phyloP scores from a whole-genome alignment of 2,888 invertebrate genomes.

The Falcaria lacertinaria region DNA sequence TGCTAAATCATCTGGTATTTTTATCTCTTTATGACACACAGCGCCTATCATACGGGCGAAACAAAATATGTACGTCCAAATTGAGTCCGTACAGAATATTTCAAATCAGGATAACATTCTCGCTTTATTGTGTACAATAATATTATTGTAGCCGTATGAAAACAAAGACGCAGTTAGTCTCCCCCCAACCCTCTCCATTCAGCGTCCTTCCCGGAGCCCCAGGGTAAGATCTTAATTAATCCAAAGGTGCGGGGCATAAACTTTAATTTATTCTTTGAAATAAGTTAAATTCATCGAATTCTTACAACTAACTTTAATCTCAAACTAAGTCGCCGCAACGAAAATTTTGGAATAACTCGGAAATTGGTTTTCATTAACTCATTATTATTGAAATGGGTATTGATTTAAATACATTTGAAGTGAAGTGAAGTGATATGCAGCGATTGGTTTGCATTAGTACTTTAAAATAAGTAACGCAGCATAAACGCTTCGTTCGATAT shows the following conservation, averaged over 20 bases:
- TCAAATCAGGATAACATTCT: background rate
- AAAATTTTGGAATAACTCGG: conserved; percentile 10
- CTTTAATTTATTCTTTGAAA: conserved; percentile 29
- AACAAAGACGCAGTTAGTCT: conserved; percentile 11
- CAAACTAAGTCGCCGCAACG: conserved; percentile 15
- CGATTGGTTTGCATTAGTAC: too few relatives aligned
- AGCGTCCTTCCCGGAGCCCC: background rate
- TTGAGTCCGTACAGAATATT: too few relatives aligned
- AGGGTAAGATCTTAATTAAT: conserved; percentile 22
- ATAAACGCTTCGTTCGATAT: too few relatives aligned
- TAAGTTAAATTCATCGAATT: conserved; percentile 27
- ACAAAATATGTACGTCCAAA: background rate
- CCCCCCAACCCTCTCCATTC: conserved; percentile 1
- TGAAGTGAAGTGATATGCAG: too few relatives aligned
- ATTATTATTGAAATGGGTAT: background rate
- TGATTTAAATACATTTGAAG: background rate
- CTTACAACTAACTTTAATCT: conserved; percentile 16
- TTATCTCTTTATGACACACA: background rate
- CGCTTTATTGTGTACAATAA: conserved; percentile 16
- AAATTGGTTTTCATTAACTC: conserved; percentile 13
- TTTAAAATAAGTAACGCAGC: too few relatives aligned
- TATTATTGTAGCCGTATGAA: conserved; percentile 13
- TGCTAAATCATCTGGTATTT: too few relatives aligned
- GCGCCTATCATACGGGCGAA: background rate
- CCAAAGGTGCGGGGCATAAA: conserved; percentile 17